Conservation (phyloP, 1,140 invertebrate genomes). For the Zaprionus inermis region DNA sequence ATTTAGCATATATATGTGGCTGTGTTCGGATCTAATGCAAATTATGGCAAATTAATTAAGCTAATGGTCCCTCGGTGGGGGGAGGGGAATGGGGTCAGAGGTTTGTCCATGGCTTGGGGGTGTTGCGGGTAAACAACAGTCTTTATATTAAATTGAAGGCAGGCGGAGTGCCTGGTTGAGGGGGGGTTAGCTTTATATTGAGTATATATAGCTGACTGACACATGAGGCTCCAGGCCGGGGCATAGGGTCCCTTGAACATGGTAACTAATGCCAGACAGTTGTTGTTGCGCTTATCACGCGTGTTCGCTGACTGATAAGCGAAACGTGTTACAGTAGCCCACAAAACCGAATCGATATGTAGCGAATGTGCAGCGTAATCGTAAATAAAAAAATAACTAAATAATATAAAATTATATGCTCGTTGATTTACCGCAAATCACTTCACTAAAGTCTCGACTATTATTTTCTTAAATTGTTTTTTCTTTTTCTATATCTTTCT, state of each 20-base stretch:
- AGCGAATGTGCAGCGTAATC: background rate
- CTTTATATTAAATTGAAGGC: constrained; percentile 15
- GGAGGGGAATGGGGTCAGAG: background rate
- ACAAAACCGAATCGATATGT: constrained; percentile 36
- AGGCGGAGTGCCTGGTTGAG: background rate
- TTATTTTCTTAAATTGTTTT: constrained; percentile 3
- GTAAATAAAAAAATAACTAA: background rate
- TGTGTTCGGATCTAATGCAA: constrained; percentile 6
- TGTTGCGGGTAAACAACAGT: constrained; percentile 18
- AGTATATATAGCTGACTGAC: constrained; percentile 6
- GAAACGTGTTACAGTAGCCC: constrained; percentile 30
- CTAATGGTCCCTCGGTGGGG: constrained; percentile 20
- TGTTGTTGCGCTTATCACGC: constrained; percentile 39
- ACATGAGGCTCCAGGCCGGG: background rate
- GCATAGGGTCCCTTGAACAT: background rate
- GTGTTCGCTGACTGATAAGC: constrained; percentile 33
- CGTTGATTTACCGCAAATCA: background rate
- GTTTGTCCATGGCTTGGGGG: background rate
- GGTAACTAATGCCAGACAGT: constrained; percentile 30
- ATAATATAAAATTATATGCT: constrained; percentile 11
- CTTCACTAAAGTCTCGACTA: background rate
- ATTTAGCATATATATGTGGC: background rate
- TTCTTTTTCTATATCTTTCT: constrained; percentile 32
- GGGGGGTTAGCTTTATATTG: background rate
- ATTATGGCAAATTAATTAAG: constrained; percentile 41